Evolutionary conservation across 2,888 invertebrate species (phyloP).

Genomic region (Scaeva pyrastri): DNA sequence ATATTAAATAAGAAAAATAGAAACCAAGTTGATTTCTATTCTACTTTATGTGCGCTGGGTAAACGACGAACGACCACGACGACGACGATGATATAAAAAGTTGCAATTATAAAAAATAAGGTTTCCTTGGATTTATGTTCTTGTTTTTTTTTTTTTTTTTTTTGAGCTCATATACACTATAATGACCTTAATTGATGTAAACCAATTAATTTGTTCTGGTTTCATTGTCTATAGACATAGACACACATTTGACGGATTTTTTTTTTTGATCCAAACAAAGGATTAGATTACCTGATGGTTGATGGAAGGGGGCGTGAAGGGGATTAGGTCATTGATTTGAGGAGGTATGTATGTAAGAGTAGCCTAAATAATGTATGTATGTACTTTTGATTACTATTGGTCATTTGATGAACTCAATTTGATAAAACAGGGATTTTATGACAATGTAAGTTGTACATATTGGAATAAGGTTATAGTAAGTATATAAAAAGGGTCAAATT

Average conservation of each 20-base stretch:
- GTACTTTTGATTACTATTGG: too few species aligned
- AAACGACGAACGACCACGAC: too few species aligned
- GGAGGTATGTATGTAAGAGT: too few species aligned
- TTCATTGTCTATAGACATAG: neutral
- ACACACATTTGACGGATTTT: neutral
- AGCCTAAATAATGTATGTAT: too few species aligned
- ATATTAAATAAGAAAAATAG: neutral
- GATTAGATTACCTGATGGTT: constrained; percentile 6
- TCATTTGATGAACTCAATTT: constrained; percentile 7
- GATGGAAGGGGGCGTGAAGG: neutral
- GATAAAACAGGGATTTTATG: neutral
- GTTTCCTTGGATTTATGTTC: constrained; percentile 27
- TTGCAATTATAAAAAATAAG: constrained; percentile 14
- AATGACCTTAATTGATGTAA: constrained; percentile 33
- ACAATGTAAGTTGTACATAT: neutral
- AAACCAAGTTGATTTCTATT: neutral
- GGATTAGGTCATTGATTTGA: constrained; percentile 18
- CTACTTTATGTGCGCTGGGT: neutral
- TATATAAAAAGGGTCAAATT: too few species aligned
- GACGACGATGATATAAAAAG: neutral
- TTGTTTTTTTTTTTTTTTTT: constrained; percentile 4
- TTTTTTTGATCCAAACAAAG: constrained; percentile 4
- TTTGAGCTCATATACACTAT: neutral
- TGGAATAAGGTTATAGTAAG: neutral
- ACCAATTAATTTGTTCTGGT: constrained; percentile 34